phyloP scores from a whole-genome alignment of 2,113 vertebrate genomes.

The Atractosteus spatula region DNA sequence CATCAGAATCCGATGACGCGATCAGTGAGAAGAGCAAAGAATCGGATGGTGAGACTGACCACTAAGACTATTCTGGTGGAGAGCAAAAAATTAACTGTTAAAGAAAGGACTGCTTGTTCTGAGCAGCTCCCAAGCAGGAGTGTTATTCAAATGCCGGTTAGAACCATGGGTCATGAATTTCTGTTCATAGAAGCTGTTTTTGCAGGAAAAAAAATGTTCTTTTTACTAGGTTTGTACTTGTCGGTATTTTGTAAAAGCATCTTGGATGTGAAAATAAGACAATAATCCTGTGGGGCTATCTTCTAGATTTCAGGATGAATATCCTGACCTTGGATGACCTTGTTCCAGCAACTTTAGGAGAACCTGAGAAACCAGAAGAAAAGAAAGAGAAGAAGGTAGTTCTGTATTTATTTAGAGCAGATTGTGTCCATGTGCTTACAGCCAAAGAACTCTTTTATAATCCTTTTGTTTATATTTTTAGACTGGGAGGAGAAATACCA shows the following conservation, averaged over 20 bases:
- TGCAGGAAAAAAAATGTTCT: background rate
- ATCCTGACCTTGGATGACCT: slow-evolving; percentile 80
- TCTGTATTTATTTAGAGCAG: background rate
- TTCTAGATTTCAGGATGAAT: slow-evolving; percentile 75
- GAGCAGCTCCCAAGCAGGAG: background rate
- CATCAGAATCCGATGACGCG: slow-evolving; percentile 28
- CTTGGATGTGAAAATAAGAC: too few species aligned
- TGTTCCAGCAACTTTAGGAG: slow-evolving; percentile 33
- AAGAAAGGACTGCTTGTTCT: background rate
- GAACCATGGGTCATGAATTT: background rate
- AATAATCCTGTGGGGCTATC: slow-evolving; percentile 18
- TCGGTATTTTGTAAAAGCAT: too few species aligned
- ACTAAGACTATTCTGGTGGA: too few species aligned
- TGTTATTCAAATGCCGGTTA: background rate
- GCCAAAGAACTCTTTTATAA: background rate
- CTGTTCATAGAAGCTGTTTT: background rate
- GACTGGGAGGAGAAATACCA: background rate
- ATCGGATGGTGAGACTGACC: slow-evolving; percentile 56
- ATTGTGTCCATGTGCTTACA: background rate
- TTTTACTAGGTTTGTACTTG: background rate
- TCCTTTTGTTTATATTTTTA: background rate
- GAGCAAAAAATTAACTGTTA: background rate
- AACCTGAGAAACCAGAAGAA: slow-evolving; percentile 21
- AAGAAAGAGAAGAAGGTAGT: slow-evolving; percentile 32
- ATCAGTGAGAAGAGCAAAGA: slow-evolving; percentile 45